These are phyloP conservation scores for Pyralis farinalis DNA, from an alignment of 2,888 invertebrate genomes.

Conservation along the genomic window DNA sequence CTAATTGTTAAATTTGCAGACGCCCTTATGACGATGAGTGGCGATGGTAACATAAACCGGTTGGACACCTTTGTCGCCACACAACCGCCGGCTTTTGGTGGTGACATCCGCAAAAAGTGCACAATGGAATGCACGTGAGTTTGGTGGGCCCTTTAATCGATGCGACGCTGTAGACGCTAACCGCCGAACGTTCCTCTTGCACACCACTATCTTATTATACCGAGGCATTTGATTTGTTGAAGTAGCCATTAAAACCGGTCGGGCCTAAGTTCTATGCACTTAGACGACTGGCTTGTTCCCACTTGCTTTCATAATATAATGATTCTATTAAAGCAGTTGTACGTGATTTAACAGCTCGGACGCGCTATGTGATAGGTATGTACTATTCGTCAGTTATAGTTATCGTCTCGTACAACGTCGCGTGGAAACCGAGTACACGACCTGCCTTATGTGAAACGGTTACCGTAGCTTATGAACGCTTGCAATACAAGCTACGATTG, in stretches of 20 bases:
- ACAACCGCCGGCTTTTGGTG: slow-evolving; percentile 69
- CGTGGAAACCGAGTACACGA: no score
- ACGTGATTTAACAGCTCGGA: slow-evolving; percentile 7
- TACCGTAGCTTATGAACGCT: no score
- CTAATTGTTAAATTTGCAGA: slow-evolving; percentile 75
- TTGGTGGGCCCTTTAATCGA: slow-evolving; percentile 57
- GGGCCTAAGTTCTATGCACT: slow-evolving; percentile 37
- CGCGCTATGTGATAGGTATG: slow-evolving; percentile 1
- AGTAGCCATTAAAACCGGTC: slow-evolving; percentile 61
- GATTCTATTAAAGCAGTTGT: slow-evolving; percentile 8
- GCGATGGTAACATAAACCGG: slow-evolving; percentile 71
- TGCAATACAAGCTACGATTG: no score
- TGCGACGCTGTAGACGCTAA: slow-evolving; percentile 43
- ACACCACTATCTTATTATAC: slow-evolving; percentile 53
- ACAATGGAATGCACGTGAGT: slow-evolving; percentile 61
- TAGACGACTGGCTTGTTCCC: slow-evolving; percentile 30
- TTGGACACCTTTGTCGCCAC: slow-evolving; percentile 68
- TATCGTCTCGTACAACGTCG: no score
- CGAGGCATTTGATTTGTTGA: slow-evolving; percentile 53
- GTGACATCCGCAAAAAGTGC: slow-evolving; percentile 77
- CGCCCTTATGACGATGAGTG: slow-evolving; percentile 64
- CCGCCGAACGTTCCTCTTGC: slow-evolving; percentile 43
- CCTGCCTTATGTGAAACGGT: no score
- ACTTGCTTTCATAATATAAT: slow-evolving; percentile 35
- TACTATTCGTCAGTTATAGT: slow-evolving; percentile 8